Conservation (phyloP, 92 coral and sea anemone genomes). For the Micromussa lordhowensis region DNA sequence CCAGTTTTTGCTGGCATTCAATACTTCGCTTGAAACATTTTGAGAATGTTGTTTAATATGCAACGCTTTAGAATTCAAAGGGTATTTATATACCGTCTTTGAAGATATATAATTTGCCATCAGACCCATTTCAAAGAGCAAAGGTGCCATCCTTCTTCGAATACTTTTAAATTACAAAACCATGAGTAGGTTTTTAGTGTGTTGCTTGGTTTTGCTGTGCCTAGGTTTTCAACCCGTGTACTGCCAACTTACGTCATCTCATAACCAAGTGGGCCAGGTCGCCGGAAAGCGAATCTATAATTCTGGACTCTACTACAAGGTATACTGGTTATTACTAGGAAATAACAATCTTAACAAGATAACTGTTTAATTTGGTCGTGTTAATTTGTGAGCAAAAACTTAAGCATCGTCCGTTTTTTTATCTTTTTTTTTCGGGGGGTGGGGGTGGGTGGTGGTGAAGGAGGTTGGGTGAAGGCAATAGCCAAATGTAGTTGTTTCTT, state of each 20-base stretch:
- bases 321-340: background rate
- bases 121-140: background rate
- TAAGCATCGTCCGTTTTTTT: too few relatives aligned
- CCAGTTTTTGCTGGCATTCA: background rate
- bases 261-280: background rate
- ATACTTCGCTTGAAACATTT: background rate
- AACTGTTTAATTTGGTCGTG: background rate
- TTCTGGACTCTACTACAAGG: background rate
- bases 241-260: background rate
- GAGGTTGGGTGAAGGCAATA: too few relatives aligned
- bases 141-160: background rate
- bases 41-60: background rate
- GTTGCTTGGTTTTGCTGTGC: slow-evolving; percentile 18
- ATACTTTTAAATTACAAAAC: background rate
- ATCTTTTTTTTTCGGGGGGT: too few relatives aligned
- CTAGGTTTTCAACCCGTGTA: background rate
- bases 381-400: background rate
- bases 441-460: too few relatives aligned
- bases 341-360: background rate
- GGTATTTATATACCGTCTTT: background rate
- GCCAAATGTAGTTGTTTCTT: background rate
- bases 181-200: slow-evolving; percentile 1
- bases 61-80: background rate
- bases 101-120: background rate
- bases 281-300: background rate